These are phyloP conservation scores for Ptilonorhynchus violaceus DNA, from an alignment of 2,113 vertebrate species.

Conservation along the genomic window DNA sequence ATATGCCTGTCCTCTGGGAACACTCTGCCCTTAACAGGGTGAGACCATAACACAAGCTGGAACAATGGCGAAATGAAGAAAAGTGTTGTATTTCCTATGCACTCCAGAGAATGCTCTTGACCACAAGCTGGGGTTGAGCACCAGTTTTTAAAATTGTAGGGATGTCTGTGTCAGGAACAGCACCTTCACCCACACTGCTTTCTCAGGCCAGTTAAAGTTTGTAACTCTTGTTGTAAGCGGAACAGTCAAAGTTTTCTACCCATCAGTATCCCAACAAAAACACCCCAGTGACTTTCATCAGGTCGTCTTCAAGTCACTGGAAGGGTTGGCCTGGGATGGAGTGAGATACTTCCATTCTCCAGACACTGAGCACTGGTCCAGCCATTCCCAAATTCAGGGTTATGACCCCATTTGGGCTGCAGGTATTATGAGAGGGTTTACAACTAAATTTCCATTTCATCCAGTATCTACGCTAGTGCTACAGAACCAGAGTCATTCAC, in stretches of 20 bases:
- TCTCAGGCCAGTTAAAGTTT: background rate
- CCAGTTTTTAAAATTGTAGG: background rate
- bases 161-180: accelerated
- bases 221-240: background rate
- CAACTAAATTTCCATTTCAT: background rate
- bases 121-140: background rate
- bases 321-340: background rate
- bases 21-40: background rate
- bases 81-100: background rate
- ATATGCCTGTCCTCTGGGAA: background rate
- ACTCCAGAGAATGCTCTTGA: background rate
- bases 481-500: background rate
- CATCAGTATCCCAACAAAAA: background rate
- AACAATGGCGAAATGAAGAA: background rate
- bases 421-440: background rate
- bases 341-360: background rate
- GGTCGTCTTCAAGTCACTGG: background rate
- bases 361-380: background rate
- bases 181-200: background rate
- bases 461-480: background rate
- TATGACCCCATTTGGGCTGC: background rate
- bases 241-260: background rate
- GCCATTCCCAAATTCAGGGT: background rate
- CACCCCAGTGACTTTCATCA: background rate
- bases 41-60: background rate